Base-by-base conservation (phyloP, 2,113 vertebrate species). In the Damaliscus lunatus region DNA sequence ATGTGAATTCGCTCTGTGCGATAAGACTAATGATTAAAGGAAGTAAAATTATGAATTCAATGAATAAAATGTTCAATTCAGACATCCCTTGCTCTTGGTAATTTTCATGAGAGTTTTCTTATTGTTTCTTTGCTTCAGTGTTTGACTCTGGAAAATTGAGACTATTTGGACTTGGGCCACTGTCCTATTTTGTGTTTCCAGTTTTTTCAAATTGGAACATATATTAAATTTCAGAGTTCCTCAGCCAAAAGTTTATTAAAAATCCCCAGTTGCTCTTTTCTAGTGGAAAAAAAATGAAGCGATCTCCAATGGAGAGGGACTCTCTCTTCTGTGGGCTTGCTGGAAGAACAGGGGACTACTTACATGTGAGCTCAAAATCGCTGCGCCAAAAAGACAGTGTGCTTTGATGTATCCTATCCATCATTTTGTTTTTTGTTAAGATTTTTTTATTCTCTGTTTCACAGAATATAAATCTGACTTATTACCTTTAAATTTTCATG, bases 401-500 rank as follows among this genome's bases (percentile, higher is more conserved):
- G 46, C 71, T 96, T 92, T 62, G 84, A 94, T 95, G 50, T 96
- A 31, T 84, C 7, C 59, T 93, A 92, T 92, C 59, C 94, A 93
- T 97, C 94, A 96, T 77, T 94, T 64, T 86, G 48, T 80, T 86
- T 96, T 98, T 95, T 96, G 93, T 91, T 96, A 85, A 86, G 53
- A 96, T 83, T 81, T 96, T 98, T 97, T 43, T 43, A 94, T 88
- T 97, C 97, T 97, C 53, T 83, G 80, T 94, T 97, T 93, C 59
- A 60, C 29, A 62, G 64, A 91, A 60, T 86, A 91, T 95, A 89
- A 97, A 93, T 94, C 81, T 90, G 48, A 43, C 53, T 94, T 81
- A 89, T 96, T 90, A 67, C 60, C 53, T 96, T 92, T 94, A 97
- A 92, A 94, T 97, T 95, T 95, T 96, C 77, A 97, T 96, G 48